phyloP scores from a whole-genome alignment of 2,888 invertebrate species.

The Octodonta nipae region DNA sequence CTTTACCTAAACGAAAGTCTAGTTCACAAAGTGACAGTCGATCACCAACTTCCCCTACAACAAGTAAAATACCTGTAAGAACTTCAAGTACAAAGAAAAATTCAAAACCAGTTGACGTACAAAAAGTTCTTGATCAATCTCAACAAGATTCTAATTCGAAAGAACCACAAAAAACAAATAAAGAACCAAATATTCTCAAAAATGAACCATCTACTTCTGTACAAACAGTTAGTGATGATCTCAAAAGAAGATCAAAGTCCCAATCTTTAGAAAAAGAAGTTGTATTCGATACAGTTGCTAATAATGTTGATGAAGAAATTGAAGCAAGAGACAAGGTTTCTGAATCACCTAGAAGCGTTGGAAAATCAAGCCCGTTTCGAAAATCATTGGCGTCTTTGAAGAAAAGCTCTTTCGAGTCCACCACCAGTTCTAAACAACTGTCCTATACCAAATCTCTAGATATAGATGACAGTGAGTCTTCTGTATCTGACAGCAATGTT shows the following conservation, averaged over 20 bases:
- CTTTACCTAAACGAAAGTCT: constrained; percentile 28
- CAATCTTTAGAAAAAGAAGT: background rate
- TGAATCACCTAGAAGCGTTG: constrained; percentile 6
- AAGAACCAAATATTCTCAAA: too few relatives aligned
- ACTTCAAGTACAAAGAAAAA: constrained; percentile 2
- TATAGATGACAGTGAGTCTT: constrained; percentile 32
- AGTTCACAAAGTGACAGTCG: constrained; percentile 23
- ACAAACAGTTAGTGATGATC: too few relatives aligned
- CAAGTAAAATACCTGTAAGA: constrained; percentile 29
- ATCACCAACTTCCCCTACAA: constrained; percentile 16
- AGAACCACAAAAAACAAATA: too few relatives aligned
- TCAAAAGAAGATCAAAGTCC: background rate
- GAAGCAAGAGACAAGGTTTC: constrained; percentile 17
- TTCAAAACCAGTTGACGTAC: constrained; percentile 3
- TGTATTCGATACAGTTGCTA: background rate
- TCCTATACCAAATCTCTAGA: constrained; percentile 35
- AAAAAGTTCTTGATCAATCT: too few relatives aligned
- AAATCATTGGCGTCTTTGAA: constrained; percentile 11
- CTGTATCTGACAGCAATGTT: constrained; percentile 35
- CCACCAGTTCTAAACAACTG: constrained; percentile 29
- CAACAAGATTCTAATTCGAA: too few relatives aligned
- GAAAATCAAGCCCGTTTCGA: background rate
- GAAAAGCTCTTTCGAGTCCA: constrained; percentile 30
- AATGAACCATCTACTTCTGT: too few relatives aligned
- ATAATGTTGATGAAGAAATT: constrained; percentile 8